Evolutionary conservation across 2,113 vertebrate species (phyloP).

Genomic region (Pollachius pollachius): DNA sequence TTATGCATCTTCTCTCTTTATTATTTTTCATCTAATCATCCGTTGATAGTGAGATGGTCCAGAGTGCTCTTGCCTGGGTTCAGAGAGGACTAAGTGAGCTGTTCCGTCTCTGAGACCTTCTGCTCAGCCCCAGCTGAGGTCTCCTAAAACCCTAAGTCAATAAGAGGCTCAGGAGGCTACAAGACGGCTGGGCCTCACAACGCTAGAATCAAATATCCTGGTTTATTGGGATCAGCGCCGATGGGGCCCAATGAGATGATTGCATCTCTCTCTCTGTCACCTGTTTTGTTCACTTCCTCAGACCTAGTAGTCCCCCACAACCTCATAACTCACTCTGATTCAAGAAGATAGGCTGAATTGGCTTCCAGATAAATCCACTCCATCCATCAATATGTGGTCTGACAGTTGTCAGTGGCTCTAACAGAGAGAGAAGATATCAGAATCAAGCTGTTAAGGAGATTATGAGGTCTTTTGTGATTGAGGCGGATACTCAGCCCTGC

Average conservation of each 20-base stretch:
- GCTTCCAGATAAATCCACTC: not conserved
- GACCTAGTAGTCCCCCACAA: no score
- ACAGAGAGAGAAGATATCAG: conserved; percentile 48
- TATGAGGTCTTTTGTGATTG: conserved; percentile 55
- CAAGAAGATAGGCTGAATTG: no score
- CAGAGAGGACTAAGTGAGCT: conserved; percentile 16
- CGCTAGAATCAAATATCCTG: no score
- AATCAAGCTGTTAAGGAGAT: conserved; percentile 43
- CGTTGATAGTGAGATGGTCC: conserved; percentile 11
- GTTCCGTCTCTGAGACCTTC: not conserved
- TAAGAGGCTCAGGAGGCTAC: no score
- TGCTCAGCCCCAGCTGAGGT: not conserved
- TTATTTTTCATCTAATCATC: conserved; percentile 18
- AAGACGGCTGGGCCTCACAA: no score
- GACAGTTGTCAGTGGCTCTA: conserved; percentile 43
- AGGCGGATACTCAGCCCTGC: conserved; percentile 49
- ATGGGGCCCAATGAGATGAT: no score
- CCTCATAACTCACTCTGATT: conserved; percentile 1
- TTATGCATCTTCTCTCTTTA: conserved; percentile 9
- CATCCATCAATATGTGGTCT: not conserved
- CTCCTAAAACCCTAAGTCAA: no score
- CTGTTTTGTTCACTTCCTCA: no score
- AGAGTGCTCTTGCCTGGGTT: conserved; percentile 20
- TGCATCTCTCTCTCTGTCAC: no score
- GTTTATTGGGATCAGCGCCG: no score